Evolutionary conservation across 2,113 vertebrate genomes (phyloP), one percentile per base, ranked within the genome.

Genomic region (Natator depressus): DNA sequence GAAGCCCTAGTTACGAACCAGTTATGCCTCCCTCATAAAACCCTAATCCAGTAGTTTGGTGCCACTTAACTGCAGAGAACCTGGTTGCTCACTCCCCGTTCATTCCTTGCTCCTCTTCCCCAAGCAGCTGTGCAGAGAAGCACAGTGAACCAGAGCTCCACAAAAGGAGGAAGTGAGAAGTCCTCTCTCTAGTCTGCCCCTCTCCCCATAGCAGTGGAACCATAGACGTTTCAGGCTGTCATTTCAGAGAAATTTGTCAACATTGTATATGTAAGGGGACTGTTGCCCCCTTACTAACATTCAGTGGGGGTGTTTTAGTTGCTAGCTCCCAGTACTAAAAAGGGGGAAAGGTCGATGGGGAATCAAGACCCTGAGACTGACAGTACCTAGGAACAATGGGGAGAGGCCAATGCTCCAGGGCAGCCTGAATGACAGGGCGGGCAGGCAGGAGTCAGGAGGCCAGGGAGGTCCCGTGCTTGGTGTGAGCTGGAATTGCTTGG

Each of bases 121-220:
- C 3, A 38, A 75, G 31, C 19, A 5, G 82, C 38, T 80, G 22
- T n/a, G 55, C 9, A 5, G 46, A 25, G 50, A 10, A 85, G 2
- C 8, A n/a, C 10, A 25, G 76, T 85, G 51, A 80, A 9, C 47
- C 24, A n/a, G 16, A 84, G 38, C 38, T 5, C 6, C 22, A 79
- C 12, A 4, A n/a, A 27, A 55, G 42, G 25, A 11, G 10, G 6
- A 83, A 35, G 12, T 91, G 62, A 82, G 22, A 24, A 90, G n/a
- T 31, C 2, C 11, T 7, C 49, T 3, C 0, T 82, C 13, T 49
- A 88, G 62, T 1, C 51, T 19, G 9, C 53, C 11, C 13, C 2
- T 76, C 24, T 90, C 14, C 65, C 72, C 25, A 81, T 59, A 19
- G 31, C 25, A 93, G 88, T 42, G 42, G 38, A 50, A 84, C 9